Evolutionary conservation across 92 coral and sea anemone genomes (phyloP), one percentile per base, ranked within the genome.

Genomic region (Porites lobata): DNA sequence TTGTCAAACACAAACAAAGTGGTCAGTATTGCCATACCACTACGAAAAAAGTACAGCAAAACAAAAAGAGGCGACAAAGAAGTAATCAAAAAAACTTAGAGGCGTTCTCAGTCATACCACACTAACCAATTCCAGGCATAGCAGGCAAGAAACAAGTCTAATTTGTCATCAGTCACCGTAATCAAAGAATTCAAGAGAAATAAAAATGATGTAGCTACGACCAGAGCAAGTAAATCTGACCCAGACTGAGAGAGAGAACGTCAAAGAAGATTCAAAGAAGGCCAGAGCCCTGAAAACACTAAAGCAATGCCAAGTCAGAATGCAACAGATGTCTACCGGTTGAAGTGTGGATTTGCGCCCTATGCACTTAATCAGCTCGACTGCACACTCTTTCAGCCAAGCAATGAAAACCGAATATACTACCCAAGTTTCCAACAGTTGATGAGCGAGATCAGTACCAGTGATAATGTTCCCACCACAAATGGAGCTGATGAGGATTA

Each of bases 21-120:
- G 98, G 90, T 5, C 98, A 94, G 74, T 90, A 89, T 91, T 21
- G 95, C 8, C 98, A 94, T 62, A 93, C 95, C 2, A 94, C 95
- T 0, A 51, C 75, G 19, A 72, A 94, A 94, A 22, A 93, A 93
- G 89, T 95, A 93, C 62, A 77, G 38, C 11, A 61, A 58, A 15
- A 88, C 81, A 32, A 95, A 93, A 69, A 94, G 96, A 32, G 26
- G 65, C 9, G 86, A 95, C 75, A 75, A 85, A 8, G 96, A 93
- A 56, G 50, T 81, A 24, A 92, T 88, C 6, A 94, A 92, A 85
- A 94, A 90, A 69, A 79, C 87, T 47, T 94, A 95, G 50, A 54
- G 79, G 57, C 92, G 94, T 61, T 94, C 98, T 4, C 96, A 94
- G 70, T 67, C 94, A 15, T 90, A 92, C 58, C 98, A 94, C 65